These are phyloP conservation scores for Gallirallus australis DNA, from an alignment of 2,797 vertebrate genomes.

Conservation along the genomic window DNA sequence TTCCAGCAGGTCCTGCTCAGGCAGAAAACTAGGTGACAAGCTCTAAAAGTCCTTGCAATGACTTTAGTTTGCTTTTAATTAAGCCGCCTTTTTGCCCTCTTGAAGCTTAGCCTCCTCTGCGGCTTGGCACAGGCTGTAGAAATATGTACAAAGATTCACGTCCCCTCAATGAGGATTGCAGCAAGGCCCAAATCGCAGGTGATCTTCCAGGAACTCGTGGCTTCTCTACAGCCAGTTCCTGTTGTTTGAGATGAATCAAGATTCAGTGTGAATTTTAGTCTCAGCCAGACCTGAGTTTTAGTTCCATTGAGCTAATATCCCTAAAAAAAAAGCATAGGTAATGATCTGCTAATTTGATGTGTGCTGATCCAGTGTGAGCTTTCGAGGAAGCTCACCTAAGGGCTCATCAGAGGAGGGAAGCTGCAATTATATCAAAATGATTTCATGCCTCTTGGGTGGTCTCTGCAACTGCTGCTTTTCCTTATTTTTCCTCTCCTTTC, in stretches of 20 bases:
- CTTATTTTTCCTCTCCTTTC: neutral
- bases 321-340: fast-evolving
- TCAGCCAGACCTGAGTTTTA: neutral
- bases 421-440: neutral
- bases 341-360: neutral
- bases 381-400: neutral
- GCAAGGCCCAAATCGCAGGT: neutral
- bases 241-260: neutral
- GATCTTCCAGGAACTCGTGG: neutral
- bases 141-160: neutral
- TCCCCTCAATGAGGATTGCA: neutral
- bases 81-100: neutral
- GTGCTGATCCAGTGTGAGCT: neutral
- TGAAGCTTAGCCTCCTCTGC: neutral
- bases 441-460: neutral
- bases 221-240: fast-evolving
- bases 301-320: neutral
- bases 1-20: neutral
- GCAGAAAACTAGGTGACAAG: neutral
- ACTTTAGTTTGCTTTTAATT: slow-evolving; percentile 43
- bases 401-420: neutral
- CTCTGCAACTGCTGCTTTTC: neutral
- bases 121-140: neutral
- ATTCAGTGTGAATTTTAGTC: neutral
- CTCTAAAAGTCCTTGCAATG: neutral